These are phyloP conservation scores for Psittacula derbiana DNA, from an alignment of 2,797 vertebrate species.

Conservation along the genomic window DNA sequence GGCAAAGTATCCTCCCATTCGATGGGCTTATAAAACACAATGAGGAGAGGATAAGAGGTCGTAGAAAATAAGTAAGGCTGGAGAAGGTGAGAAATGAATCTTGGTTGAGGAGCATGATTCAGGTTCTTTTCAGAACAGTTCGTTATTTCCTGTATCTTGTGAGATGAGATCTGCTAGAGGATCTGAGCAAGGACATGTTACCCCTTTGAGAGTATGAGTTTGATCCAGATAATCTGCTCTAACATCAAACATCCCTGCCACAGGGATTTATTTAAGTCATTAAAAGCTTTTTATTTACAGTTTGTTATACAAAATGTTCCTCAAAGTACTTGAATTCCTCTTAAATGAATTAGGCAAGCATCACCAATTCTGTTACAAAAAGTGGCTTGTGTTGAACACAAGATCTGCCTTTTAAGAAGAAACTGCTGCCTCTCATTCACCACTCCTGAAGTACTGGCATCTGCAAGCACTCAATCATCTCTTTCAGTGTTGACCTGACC, in stretches of 20 bases:
- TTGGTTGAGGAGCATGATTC: background rate
- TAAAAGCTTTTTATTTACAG: slow-evolving; percentile 22
- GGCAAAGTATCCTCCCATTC: background rate
- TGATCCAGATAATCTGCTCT: slow-evolving; percentile 5
- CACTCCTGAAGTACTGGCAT: background rate
- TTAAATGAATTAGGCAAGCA: background rate
- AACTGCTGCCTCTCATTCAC: background rate
- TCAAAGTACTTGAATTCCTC: background rate
- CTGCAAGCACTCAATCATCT: background rate
- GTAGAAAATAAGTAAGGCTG: background rate
- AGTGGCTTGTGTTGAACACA: background rate
- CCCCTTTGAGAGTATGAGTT: background rate
- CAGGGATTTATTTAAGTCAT: slow-evolving; percentile 14
- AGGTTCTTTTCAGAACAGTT: background rate
- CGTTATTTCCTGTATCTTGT: background rate
- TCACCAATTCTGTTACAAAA: background rate
- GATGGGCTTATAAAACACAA: background rate
- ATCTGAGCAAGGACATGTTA: background rate
- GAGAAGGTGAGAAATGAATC: background rate
- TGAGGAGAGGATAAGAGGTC: background rate
- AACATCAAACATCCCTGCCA: background rate
- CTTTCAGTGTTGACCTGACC: background rate
- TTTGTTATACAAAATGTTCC: background rate
- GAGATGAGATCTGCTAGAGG: background rate
- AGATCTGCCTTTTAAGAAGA: background rate